Base-by-base conservation (phyloP, 2,797 vertebrate species). In the Macroramphosus scolopax region DNA sequence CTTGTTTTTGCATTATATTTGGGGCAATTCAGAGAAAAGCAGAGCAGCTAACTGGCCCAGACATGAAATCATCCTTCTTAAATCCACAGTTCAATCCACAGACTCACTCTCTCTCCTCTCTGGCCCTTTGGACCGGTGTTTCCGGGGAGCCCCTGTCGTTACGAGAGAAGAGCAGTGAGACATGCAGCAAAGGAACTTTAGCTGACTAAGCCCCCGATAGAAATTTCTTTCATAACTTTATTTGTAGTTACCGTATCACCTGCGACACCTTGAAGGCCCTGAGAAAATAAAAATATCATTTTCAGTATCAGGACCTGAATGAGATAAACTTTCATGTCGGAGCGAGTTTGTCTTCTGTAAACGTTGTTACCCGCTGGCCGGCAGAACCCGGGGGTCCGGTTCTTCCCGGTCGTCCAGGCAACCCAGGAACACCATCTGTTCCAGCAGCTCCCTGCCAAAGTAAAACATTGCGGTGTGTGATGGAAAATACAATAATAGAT, bases 51-150 rank as follows among this genome's bases (percentile, higher is more conserved):
- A 17, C 8, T 5, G 5, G 5, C 15, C 1, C 17, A 17, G n/a
- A 13, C 33, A 42, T 20, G 6, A 6, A 22, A 22, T n/a, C n/a
- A n/a, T n/a, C n/a, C n/a, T n/a, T n/a, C n/a, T n/a, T n/a, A n/a
- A n/a, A n/a, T n/a, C n/a, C n/a, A n/a, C n/a, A n/a, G n/a, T n/a
- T n/a, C n/a, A n/a, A n/a, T n/a, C n/a, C n/a, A n/a, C 3, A 25
- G 24, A 26, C 93, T 88, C 68, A 95, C 94, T 72, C 92, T 90
- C 47, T 95, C 92, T 69, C 94, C 94, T 85, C 94, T 92, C 13
- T 93, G 93, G 18, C 94, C 94, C 1, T 78, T 88, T 17, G 81
- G 68, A 69, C 94, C 94, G 6, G 92, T 68, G 28, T 72, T 61
- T 17, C 94, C 93, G 3, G 82, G 84, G 38, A 58, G 71, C 7